A percentile compares a stretch with the other conserved stretches of the same genome.
These are phyloP conservation scores for Limnodromus scolopaceus DNA, from an alignment of 2,797 vertebrate genomes.

Conservation along the genomic window DNA sequence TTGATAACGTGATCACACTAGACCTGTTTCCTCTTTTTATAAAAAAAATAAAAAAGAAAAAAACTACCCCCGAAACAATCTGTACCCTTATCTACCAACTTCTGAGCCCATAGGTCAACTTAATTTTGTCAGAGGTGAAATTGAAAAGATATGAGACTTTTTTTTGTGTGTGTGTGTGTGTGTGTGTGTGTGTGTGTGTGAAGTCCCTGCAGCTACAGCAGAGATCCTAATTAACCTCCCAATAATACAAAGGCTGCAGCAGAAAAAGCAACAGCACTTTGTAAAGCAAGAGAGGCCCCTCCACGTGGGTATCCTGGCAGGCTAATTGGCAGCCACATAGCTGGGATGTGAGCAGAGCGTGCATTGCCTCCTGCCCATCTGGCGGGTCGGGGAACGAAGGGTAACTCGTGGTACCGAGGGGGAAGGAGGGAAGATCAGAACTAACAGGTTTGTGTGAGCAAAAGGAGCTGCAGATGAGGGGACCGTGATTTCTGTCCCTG, in stretches of 20 bases:
- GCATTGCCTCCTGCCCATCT: background rate
- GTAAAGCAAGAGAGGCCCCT: background rate
- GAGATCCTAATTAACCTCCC: slow-evolving; percentile 27
- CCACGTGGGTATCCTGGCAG: background rate
- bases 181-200: background rate
- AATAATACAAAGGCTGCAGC: background rate
- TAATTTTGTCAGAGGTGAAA: background rate
- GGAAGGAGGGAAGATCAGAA: background rate
- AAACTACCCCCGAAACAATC: background rate
- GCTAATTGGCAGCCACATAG: background rate
- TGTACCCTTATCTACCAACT: background rate
- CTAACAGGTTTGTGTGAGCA: background rate
- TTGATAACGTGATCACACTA: background rate
- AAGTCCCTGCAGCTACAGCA: background rate
- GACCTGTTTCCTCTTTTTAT: background rate
- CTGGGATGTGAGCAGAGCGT: fast-evolving
- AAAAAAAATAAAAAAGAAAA: background rate
- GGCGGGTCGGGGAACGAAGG: background rate
- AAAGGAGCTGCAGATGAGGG: background rate
- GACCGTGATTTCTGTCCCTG: background rate
- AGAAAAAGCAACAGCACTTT: background rate
- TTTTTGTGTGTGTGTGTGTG: background rate
- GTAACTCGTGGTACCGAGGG: background rate
- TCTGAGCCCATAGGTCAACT: background rate
- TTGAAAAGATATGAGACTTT: background rate